A percentile compares a stretch with the other conserved stretches of the same genome.
Evolutionary conservation across 2,797 vertebrate species (phyloP).

Genomic region (Enteromius paludinosus): DNA sequence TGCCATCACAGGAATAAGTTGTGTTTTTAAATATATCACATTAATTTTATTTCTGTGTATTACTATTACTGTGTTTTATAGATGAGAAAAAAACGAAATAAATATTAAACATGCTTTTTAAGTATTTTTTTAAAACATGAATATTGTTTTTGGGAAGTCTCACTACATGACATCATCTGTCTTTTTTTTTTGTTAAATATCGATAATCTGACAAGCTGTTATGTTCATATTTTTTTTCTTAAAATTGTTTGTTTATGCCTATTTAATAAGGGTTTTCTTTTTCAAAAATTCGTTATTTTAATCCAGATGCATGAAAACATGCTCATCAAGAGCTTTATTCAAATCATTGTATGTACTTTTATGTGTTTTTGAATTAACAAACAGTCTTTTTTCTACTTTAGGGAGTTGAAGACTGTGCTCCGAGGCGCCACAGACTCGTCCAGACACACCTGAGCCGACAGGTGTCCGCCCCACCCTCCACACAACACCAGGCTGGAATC

Average conservation of each 20-base stretch:
- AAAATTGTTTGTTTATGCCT: no score
- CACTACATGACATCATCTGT: not conserved
- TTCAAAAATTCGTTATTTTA: not conserved
- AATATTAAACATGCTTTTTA: no score
- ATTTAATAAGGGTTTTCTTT: no score
- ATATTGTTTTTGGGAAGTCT: not conserved
- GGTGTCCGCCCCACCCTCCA: not conserved
- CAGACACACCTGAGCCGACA: slow-evolving; percentile 25
- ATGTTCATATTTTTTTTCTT: not conserved
- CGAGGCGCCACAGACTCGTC: not conserved
- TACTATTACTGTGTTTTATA: no score
- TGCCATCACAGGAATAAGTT: not conserved
- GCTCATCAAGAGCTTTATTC: not conserved
- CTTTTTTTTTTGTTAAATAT: not conserved
- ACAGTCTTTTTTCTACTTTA: not conserved
- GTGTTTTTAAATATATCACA: not conserved
- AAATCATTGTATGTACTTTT: not conserved
- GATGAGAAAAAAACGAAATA: no score
- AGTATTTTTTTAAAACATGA: not conserved
- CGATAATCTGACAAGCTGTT: not conserved
- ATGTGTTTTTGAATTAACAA: not conserved
- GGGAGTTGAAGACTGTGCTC: not conserved
- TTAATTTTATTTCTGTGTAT: no score
- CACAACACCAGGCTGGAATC: slow-evolving; percentile 2
- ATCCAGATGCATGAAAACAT: not conserved